Evolutionary conservation across 2,797 vertebrate genomes (phyloP).

Genomic region (Furcifer pardalis): DNA sequence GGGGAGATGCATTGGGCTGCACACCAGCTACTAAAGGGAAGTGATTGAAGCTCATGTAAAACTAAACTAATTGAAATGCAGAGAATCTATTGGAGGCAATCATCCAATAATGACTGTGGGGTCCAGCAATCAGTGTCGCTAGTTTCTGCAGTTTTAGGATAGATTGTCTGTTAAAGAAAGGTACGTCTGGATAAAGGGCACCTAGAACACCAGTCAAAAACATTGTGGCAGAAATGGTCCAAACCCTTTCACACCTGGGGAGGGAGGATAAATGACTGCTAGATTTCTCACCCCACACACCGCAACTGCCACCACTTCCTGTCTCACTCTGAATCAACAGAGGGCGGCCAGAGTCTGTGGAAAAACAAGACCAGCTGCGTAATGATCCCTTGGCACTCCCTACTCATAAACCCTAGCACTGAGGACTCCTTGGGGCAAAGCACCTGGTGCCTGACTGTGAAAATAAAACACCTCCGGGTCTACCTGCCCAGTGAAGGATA

Average conservation of each 20-base stretch:
- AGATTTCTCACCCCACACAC: too few relatives aligned
- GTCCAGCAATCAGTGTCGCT: neutral
- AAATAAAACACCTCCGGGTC: neutral
- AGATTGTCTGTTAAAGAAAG: neutral
- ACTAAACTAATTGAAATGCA: neutral
- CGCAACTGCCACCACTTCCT: too few relatives aligned
- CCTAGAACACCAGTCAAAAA: too few relatives aligned
- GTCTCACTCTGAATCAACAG: too few relatives aligned
- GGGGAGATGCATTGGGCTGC: neutral
- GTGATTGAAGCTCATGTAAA: conserved; percentile 11
- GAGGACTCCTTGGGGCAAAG: neutral
- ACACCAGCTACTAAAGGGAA: neutral
- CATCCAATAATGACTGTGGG: neutral
- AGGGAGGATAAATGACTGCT: too few relatives aligned
- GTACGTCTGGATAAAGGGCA: too few relatives aligned
- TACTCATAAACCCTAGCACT: neutral
- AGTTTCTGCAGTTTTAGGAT: neutral
- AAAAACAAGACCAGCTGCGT: too few relatives aligned
- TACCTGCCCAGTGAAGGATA: too few relatives aligned
- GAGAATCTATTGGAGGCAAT: neutral
- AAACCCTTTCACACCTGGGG: too few relatives aligned
- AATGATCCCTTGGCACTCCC: too few relatives aligned
- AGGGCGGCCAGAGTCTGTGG: too few relatives aligned
- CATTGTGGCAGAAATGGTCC: too few relatives aligned
- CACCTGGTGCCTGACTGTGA: neutral